Base-by-base conservation (phyloP, 2,797 vertebrate genomes). In the Merluccius polli region DNA sequence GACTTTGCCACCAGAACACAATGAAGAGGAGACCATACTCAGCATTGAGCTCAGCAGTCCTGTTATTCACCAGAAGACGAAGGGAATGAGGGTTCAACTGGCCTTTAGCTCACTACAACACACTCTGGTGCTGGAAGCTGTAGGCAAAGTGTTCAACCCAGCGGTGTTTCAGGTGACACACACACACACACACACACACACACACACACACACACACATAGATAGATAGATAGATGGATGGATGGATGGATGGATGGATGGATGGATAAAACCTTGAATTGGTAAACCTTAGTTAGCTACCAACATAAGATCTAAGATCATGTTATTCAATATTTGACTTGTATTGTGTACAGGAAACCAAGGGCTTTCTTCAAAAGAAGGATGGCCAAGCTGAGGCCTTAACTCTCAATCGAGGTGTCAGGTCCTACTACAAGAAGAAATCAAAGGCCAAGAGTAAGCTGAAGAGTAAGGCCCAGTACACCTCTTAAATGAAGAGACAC, bases 41-140 rank as follows among this genome's bases (percentile, higher is more conserved):
- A 85, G 63, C 0, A 78, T 98, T 73, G 73, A 83, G 7, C 85
- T 95, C 82, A 91, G 83, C 24, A 75, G 52, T 69, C 90, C 94
- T 3, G 33, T 93, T 52, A 38, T 48, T 67, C 79, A 96, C 77
- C 88, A 86, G 73, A 82, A 83, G 72, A 89, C 69, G 75, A 90
- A 89, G 85, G 93, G 85, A 67, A 92, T 83, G 67, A 93, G 84
- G 24, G 78, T 98, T 44, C 87, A 93, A 88, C 89, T 98, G 77
- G 80, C 73, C 72, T 98, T 98, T 81, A 90, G 87, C 69, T 67
- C 82, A 0, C 75, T 93, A 29, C 87, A 93, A 79, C 88, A 92
- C 38, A 81, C 91, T 52, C 78, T 85, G 2, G 81, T 91, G 75
- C 86, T 84, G 75, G 79, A 84, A 32, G 88, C 85, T 1, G 77